Conservation (phyloP, 2,888 invertebrate genomes). For the Apamea crenata region DNA sequence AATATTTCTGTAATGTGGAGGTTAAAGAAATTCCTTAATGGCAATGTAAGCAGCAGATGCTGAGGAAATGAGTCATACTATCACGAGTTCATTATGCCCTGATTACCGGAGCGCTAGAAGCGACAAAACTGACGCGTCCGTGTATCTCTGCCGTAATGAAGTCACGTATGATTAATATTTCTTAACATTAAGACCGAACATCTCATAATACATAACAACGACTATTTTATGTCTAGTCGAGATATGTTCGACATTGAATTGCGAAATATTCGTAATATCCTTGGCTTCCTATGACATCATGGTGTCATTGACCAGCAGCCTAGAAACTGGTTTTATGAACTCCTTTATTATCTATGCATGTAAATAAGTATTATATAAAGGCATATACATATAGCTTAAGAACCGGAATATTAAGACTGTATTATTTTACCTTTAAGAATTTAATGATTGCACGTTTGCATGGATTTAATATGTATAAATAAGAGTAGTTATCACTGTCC, state of each 20-base stretch:
- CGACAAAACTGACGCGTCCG: constrained; percentile 38
- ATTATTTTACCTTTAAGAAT: neutral
- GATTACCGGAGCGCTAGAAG: constrained; percentile 45
- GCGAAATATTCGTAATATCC: constrained; percentile 32
- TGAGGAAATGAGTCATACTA: constrained; percentile 53
- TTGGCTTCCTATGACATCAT: constrained; percentile 51
- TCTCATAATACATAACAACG: constrained; percentile 26
- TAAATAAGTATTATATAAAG: constrained; percentile 32
- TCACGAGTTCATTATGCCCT: constrained; percentile 52
- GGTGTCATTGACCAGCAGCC: constrained; percentile 53
- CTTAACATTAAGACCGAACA: constrained; percentile 37
- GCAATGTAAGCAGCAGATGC: constrained; percentile 46
- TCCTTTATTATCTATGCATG: constrained; percentile 13
- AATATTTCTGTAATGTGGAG: constrained; percentile 25
- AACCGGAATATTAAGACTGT: neutral
- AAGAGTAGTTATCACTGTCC: neutral
- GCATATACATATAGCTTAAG: constrained; percentile 10
- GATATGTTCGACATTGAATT: constrained; percentile 31
- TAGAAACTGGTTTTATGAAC: constrained; percentile 50
- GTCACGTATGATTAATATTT: constrained; percentile 63
- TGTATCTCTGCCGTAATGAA: constrained; percentile 51
- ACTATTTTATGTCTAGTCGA: constrained; percentile 18
- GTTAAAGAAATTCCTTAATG: constrained; percentile 41
- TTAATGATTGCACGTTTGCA: constrained; percentile 10
- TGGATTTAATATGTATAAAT: neutral